Evolutionary conservation across 2,113 vertebrate genomes (phyloP).

Genomic region (Trachemys scripta): DNA sequence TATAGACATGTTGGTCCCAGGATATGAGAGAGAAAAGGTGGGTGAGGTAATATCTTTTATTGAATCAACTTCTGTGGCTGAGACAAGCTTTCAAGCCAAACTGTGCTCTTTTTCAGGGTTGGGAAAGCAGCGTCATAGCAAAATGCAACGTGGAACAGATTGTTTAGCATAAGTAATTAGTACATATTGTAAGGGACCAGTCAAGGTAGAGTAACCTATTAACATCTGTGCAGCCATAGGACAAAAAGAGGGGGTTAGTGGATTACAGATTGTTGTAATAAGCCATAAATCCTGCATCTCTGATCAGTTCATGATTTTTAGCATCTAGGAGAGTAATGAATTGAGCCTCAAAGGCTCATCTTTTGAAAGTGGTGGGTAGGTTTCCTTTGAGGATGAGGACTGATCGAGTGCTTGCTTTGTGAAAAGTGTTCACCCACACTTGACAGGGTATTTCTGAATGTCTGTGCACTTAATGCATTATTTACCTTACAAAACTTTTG

Average conservation of each 20-base stretch:
- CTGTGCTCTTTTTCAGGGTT: background rate
- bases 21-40: background rate
- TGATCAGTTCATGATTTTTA: background rate
- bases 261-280: background rate
- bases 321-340: background rate
- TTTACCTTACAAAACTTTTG: background rate
- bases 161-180: background rate
- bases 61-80: background rate
- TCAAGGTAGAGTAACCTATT: background rate
- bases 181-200: background rate
- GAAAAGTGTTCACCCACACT: background rate
- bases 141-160: background rate
- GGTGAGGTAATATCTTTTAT: background rate
- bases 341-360: background rate
- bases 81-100: background rate
- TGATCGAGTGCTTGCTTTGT: background rate
- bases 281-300: background rate
- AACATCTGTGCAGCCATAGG: background rate
- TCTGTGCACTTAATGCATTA: background rate
- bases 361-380: background rate
- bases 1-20: background rate
- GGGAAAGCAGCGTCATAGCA: background rate
- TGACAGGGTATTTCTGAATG: background rate
- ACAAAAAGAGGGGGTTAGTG: background rate
- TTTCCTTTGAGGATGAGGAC: background rate